phyloP scores from a whole-genome alignment of 2,113 vertebrate genomes.

The Myiozetetes cayanensis region DNA sequence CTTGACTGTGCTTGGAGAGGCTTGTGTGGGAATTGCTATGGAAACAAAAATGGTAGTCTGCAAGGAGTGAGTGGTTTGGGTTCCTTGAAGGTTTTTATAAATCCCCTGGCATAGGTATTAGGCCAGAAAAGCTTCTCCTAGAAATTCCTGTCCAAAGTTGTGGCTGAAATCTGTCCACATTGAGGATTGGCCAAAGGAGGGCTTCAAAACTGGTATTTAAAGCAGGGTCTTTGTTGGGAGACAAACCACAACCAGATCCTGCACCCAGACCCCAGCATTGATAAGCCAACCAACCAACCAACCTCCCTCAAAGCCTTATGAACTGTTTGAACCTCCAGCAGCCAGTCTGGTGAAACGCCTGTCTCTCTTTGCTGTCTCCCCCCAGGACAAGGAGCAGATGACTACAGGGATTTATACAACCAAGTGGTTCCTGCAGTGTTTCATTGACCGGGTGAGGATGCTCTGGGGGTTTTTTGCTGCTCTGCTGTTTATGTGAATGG shows the following conservation, averaged over 20 bases:
- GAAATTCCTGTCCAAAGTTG: neutral
- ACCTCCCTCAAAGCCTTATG: neutral
- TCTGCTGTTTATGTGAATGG: neutral
- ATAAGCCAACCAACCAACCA: neutral
- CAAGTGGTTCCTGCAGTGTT: conserved; percentile 95
- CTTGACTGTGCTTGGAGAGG: neutral
- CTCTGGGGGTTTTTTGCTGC: neutral
- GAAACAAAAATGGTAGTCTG: neutral
- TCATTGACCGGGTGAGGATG: conserved; percentile 88
- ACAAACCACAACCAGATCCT: neutral
- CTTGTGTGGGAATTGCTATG: neutral
- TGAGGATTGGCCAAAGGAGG: neutral
- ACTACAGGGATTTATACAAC: conserved; percentile 90
- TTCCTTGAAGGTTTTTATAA: neutral
- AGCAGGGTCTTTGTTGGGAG: neutral
- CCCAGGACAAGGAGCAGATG: conserved; percentile 93
- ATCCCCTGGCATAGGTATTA: neutral
- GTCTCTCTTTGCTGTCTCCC: neutral
- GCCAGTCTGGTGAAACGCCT: neutral
- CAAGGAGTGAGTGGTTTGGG: neutral
- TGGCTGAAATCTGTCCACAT: neutral
- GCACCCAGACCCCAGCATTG: neutral
- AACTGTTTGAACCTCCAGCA: neutral
- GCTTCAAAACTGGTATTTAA: neutral
- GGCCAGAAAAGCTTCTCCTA: neutral